These are phyloP conservation scores for Halocynthia roretzi DNA, from an alignment of 23 tunicate genomes.

Conservation along the genomic window DNA sequence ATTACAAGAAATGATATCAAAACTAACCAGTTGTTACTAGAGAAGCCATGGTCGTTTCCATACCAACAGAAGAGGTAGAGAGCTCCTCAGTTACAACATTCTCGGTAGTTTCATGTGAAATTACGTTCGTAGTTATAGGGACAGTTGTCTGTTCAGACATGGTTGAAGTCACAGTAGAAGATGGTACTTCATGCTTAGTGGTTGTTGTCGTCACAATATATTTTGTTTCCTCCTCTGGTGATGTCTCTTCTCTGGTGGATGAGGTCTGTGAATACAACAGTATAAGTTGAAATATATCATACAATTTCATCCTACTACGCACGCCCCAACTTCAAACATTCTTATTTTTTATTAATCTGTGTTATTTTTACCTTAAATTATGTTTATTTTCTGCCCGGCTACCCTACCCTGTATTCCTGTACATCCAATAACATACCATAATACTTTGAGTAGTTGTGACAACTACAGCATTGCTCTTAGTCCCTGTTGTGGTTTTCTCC, in stretches of 20 bases:
- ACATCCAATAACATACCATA: no score
- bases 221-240: slow-evolving; percentile 13
- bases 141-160: neutral
- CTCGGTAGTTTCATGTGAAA: slow-evolving; percentile 2
- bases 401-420: no score
- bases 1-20: no score
- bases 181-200: slow-evolving; percentile 21
- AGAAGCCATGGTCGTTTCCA: slow-evolving; percentile 19
- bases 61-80: slow-evolving; percentile 12
- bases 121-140: no score
- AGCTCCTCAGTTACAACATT: neutral
- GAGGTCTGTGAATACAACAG: neutral
- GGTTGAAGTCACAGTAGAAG: slow-evolving; percentile 1
- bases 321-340: no score
- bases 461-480: slow-evolving; percentile 24
- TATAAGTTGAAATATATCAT: no score
- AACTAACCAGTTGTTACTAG: neutral
- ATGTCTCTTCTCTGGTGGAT: slow-evolving; percentile 6
- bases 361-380: no score
- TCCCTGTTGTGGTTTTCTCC: slow-evolving; percentile 36
- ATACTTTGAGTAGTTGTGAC: slow-evolving; percentile 14
- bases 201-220: slow-evolving; percentile 18
- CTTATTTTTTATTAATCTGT: no score
- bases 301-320: no score
- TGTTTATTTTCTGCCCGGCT: no score